A percentile compares a stretch with the other conserved stretches of the same genome.
These are phyloP conservation scores for Elysia chlorotica DNA, from an alignment of 1,140 invertebrate species.

Conservation along the genomic window DNA sequence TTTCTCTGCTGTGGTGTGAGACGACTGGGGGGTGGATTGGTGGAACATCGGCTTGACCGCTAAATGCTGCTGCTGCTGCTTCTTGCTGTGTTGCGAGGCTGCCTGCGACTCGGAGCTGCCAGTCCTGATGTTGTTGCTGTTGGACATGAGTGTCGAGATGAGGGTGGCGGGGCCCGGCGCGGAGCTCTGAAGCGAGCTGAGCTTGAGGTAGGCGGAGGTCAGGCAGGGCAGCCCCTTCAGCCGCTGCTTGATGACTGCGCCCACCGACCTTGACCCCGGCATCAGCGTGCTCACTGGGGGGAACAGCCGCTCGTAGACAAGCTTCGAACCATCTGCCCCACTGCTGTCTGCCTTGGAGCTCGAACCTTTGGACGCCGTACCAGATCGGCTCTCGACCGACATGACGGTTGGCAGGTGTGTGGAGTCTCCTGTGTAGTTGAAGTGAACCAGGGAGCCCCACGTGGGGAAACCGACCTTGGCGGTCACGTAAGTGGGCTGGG, in stretches of 20 bases:
- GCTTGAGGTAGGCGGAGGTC: not conserved
- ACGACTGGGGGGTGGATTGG: too few species aligned
- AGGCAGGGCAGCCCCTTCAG: not conserved
- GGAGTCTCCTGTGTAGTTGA: conserved; percentile 14
- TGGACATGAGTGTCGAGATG: not conserved
- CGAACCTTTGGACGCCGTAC: not conserved
- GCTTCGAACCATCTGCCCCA: not conserved
- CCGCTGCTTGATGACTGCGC: conserved; percentile 15
- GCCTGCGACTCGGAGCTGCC: not conserved
- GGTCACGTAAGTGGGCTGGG: not conserved
- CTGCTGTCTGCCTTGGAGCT: not conserved
- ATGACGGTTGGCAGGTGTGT: conserved; percentile 13
- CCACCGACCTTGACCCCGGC: not conserved
- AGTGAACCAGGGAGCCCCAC: conserved; percentile 4
- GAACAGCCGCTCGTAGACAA: conserved; percentile 14
- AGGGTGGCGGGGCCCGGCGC: not conserved
- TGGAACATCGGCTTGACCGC: not conserved
- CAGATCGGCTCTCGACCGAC: not conserved
- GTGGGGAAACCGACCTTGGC: conserved; percentile 3
- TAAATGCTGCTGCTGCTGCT: not conserved
- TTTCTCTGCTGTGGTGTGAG: too few species aligned
- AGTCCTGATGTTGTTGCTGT: not conserved
- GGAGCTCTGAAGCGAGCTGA: not conserved
- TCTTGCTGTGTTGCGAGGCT: not conserved
- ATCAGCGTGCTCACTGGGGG: conserved; percentile 11